phyloP scores from a whole-genome alignment of 2,113 vertebrate species.

The Phalacrocorax pelagicus region DNA sequence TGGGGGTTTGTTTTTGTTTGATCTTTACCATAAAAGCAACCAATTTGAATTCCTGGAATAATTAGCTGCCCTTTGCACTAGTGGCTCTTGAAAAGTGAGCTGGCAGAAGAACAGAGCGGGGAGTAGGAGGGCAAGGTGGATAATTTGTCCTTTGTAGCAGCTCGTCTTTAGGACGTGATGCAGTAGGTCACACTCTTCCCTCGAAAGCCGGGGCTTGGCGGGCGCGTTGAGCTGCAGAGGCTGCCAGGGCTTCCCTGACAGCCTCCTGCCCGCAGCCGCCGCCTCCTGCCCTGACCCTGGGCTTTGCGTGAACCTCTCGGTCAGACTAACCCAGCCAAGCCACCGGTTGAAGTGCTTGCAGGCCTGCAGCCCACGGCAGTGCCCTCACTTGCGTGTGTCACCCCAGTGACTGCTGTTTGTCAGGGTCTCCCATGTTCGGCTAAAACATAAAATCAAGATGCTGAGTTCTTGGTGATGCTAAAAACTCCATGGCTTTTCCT shows the following conservation, averaged over 20 bases:
- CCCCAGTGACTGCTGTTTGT: not conserved
- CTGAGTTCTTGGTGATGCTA: not conserved
- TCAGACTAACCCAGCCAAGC: not conserved
- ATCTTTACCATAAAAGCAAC: constrained; percentile 42
- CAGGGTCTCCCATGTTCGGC: not conserved
- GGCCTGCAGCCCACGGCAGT: not conserved
- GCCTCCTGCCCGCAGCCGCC: not conserved
- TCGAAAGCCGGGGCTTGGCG: not conserved
- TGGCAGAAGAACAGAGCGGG: constrained; percentile 12
- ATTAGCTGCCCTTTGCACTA: constrained; percentile 39
- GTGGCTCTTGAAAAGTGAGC: not conserved
- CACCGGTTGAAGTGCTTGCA: accelerated
- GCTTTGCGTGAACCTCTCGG: accelerated
- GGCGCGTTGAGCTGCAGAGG: not conserved
- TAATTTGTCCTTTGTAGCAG: constrained; percentile 3
- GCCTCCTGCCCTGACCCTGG: not conserved
- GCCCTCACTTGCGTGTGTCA: not conserved
- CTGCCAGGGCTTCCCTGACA: not conserved
- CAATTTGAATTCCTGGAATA: constrained; percentile 34
- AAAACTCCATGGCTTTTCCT: not conserved
- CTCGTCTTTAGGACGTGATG: not conserved
- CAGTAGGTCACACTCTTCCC: not conserved
- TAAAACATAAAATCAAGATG: not conserved
- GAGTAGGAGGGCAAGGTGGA: not conserved
- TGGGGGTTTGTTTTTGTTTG: constrained; percentile 30